Evolutionary conservation across 1,140 invertebrate genomes (phyloP).

Genomic region (Phymorhynchus buccinoides): DNA sequence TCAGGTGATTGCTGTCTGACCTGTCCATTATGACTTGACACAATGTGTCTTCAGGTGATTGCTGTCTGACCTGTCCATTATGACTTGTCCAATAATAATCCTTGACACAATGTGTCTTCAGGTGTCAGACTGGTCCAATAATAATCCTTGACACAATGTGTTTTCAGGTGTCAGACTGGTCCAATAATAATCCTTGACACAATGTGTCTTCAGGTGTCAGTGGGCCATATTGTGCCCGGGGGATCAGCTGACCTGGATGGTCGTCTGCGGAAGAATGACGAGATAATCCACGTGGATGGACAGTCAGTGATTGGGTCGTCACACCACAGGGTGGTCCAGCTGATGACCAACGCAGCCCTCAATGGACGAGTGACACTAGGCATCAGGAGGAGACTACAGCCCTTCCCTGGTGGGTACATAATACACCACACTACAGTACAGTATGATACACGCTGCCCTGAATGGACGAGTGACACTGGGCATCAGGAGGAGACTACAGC

Average conservation of each 20-base stretch:
- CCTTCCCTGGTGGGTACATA: conserved; percentile 51
- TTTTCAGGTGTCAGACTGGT: not conserved
- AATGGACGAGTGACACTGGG: conserved; percentile 79
- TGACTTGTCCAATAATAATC: not conserved
- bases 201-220: conserved; percentile 81
- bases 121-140: not conserved
- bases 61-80: too few relatives aligned
- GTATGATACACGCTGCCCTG: conserved; percentile 88
- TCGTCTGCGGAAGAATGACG: conserved; percentile 87
- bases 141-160: not conserved
- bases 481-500: conserved; percentile 65
- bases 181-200: not conserved
- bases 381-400: conserved; percentile 65
- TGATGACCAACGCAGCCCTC: conserved; percentile 88
- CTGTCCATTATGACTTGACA: not conserved
- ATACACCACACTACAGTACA: too few relatives aligned
- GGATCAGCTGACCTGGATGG: conserved; percentile 92
- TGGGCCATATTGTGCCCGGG: conserved; percentile 94
- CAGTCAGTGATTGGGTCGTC: conserved; percentile 87
- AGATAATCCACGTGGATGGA: conserved; percentile 85
- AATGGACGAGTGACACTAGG: conserved; percentile 79
- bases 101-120: not conserved
- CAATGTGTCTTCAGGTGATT: not conserved
- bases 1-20: not conserved
- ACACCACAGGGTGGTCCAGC: conserved; percentile 90